Base-by-base conservation (phyloP, 2,113 vertebrate genomes). In the Triplophysa dalaica region DNA sequence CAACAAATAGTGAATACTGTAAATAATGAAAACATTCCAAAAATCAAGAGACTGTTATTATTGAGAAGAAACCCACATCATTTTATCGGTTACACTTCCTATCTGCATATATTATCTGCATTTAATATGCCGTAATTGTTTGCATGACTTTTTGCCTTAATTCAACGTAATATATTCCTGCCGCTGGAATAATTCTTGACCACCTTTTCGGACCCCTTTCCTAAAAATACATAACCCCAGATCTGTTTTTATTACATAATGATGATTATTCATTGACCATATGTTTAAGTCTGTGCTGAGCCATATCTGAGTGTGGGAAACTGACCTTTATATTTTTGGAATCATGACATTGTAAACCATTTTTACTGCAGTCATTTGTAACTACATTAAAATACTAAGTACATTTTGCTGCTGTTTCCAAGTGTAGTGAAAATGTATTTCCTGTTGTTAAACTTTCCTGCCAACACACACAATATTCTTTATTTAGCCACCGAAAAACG, bases 401-500 rank as follows among this genome's bases (percentile, higher is more conserved):
- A 10, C 19, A n/a, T 21, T 58, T 66, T 56, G n/a, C 61, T 66
- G 45, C 38, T 22, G 56, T 60, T 33, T 10, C 45, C 70, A 58
- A 17, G 10, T 45, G 24, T 50, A 60, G 60, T 48, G 58, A 9
- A 13, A 75, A 75, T 29, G 62, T 65, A 50, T 73, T 50, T 41
- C 64, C 66, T 79, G 29, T 41, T 81, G 64, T 65, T 79, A 61
- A 75, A 77, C 73, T 62, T 56, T 69, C 19, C 38, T 63, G 26
- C 64, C 5, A 54, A 2, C 19, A n/a, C 33, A 50, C 43, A 43
- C 56, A 56, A 50, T 48, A 29, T 58, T 81, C 67, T 76, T 81
- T 70, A 79, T 75, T 54, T 80, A 77, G 78, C 81, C 41, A 54
- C 75, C 33, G 48, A 77, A 83, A 87, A 70, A 29, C 45, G 50